These are phyloP conservation scores for Bombylius major DNA, from an alignment of 2,888 invertebrate species.

Conservation along the genomic window DNA sequence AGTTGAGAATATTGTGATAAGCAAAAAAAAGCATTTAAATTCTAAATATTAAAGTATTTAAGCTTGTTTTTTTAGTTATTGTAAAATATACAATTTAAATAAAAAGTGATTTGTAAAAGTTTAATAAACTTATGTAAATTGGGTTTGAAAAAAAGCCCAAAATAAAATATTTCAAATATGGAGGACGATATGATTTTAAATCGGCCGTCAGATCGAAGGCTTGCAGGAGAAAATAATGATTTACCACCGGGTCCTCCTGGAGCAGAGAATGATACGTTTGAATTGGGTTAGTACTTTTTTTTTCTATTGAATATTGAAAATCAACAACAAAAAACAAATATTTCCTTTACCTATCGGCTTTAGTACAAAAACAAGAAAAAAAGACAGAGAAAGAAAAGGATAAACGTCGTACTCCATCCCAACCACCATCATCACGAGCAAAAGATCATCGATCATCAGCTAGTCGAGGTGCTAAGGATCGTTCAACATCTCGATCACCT, in stretches of 20 bases:
- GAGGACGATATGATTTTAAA: conserved; percentile 27
- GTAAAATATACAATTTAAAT: too few species aligned
- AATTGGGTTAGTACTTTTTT: conserved; percentile 16
- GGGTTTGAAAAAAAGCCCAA: too few species aligned
- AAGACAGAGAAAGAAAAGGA: not conserved
- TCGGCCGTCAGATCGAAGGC: conserved; percentile 25
- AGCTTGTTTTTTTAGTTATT: too few species aligned
- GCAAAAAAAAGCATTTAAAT: too few species aligned
- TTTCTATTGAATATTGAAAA: not conserved
- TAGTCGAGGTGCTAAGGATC: not conserved
- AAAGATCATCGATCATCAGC: not conserved
- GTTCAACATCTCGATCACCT: conserved; percentile 15
- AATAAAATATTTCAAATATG: conserved; percentile 19
- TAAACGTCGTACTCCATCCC: not conserved
- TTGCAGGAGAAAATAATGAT: conserved; percentile 21
- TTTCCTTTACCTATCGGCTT: not conserved
- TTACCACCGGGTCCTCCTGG: conserved; percentile 31
- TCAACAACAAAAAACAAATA: not conserved
- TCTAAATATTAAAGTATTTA: too few species aligned
- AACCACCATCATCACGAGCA: not conserved
- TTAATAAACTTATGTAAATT: too few species aligned
- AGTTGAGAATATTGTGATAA: too few species aligned
- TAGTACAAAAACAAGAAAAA: not conserved
- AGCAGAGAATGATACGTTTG: conserved; percentile 24
- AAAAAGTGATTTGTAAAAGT: too few species aligned